Conservation (phyloP, 2,888 invertebrate species). For the Nymphalis polychloros region DNA sequence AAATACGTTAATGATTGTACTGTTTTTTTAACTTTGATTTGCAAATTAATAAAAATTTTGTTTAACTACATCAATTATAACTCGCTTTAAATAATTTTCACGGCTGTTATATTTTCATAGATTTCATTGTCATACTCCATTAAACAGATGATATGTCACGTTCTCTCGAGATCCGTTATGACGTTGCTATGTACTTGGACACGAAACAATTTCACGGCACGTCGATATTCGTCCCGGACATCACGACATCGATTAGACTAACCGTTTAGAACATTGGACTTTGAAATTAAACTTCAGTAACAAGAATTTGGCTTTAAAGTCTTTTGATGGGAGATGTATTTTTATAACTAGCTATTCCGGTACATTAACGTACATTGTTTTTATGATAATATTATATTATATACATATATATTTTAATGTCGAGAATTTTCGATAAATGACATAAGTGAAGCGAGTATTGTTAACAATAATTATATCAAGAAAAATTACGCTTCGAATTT, state of each 20-base stretch:
- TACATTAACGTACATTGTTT: no score
- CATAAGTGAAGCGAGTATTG: no score
- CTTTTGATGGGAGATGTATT: no score
- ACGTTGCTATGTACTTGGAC: conserved; percentile 26
- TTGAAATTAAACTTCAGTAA: conserved; percentile 11
- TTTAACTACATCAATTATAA: background rate
- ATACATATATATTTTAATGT: no score
- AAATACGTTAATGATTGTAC: no score
- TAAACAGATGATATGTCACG: conserved; percentile 29
- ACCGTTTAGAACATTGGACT: conserved; percentile 20
- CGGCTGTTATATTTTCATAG: background rate
- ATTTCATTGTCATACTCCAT: conserved; percentile 4
- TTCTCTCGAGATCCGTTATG: conserved; percentile 33
- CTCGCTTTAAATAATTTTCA: background rate
- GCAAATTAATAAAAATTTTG: no score
- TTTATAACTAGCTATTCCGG: no score
- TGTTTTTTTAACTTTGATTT: no score
- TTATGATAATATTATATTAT: no score
- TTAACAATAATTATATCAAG: no score
- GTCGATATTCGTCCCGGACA: conserved; percentile 30
- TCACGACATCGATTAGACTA: conserved; percentile 25
- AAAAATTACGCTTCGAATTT: no score
- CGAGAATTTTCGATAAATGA: no score
- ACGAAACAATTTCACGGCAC: conserved; percentile 39
- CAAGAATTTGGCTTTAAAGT: background rate